phyloP scores from a whole-genome alignment of 2,797 vertebrate species.

The Betta splendens region DNA sequence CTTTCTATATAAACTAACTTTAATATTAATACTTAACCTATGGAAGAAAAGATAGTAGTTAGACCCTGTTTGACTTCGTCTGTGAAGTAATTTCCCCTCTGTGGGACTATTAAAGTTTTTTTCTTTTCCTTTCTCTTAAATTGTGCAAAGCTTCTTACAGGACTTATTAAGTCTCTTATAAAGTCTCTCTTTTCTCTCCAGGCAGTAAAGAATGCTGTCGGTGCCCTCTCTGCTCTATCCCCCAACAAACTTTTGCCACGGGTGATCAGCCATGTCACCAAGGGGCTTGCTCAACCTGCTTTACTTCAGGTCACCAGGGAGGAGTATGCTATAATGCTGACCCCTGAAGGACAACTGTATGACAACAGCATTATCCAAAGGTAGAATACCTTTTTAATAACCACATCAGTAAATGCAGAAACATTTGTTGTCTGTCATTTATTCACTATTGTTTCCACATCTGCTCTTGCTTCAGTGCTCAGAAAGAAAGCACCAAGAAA shows the following conservation, averaged over 20 bases:
- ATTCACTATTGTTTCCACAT: not conserved
- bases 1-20: not conserved
- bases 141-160: too few relatives aligned
- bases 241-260: constrained; percentile 87
- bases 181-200: constrained; percentile 67
- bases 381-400: constrained; percentile 63
- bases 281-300: constrained; percentile 84
- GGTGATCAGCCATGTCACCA: constrained; percentile 84
- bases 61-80: too few relatives aligned
- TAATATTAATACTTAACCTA: not conserved
- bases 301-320: constrained; percentile 89
- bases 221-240: constrained; percentile 87
- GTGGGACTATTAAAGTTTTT: too few relatives aligned
- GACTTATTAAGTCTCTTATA: too few relatives aligned
- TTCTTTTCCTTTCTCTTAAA: constrained; percentile 10
- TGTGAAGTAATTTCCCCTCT: too few relatives aligned
- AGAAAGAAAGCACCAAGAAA: constrained; percentile 94
- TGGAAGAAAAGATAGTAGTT: too few relatives aligned
- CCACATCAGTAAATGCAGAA: not conserved
- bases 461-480: constrained; percentile 81
- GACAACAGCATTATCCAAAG: constrained; percentile 96
- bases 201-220: constrained; percentile 91
- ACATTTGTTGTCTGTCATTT: not conserved
- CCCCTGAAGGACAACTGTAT: constrained; percentile 89
- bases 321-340: constrained; percentile 93